Base-by-base conservation (phyloP, 2,888 invertebrate species). In the Drosophila lutescens region DNA sequence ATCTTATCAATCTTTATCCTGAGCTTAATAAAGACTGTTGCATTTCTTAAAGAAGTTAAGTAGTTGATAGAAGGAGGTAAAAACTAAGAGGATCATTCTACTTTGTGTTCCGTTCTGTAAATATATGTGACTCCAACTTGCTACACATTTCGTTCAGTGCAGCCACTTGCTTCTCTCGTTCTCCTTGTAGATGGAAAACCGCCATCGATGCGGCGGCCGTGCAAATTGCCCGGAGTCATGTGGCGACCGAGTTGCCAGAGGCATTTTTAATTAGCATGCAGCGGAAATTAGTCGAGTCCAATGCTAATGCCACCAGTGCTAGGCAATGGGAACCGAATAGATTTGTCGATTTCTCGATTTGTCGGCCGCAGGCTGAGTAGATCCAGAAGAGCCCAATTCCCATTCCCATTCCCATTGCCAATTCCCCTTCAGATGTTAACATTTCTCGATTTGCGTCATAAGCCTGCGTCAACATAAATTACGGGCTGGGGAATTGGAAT, bases 181-280 rank as follows among this genome's bases (percentile, higher is more conserved):
- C 38, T 40, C 30, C 67, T 13, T 34, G 8, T 34, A 20, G 20
- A 32, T 38, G 15, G 36, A 36, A 34, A 36, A 34, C 36, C 44
- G 26, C 40, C 53, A 47, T 56, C 54, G 62, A 44, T 51, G 65
- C 55, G 32, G 54, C 46, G 23, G 66, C 66, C 47, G 74, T 69
- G 78, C 88, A 83, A 88, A 83, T 83, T 88, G 88, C 76, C 78
- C 86, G 68, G 34, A 71, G 74, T 70, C 74, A 67, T 65, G 55
- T 36, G 53, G 76, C 80, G 69, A 50, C 65, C 74, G 56, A 58
- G 46, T 44, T 54, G 78, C 86, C 76, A 50, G 58, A 76, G 74
- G 83, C 84, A 78, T 70, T 83, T 86, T 83, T 83, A 88, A 83
- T 88, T 83, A 83, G 88, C 88, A 88, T 86, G 60, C 70, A 58